phyloP scores from a whole-genome alignment of 2,888 invertebrate genomes.

The Orthosia cruda region DNA sequence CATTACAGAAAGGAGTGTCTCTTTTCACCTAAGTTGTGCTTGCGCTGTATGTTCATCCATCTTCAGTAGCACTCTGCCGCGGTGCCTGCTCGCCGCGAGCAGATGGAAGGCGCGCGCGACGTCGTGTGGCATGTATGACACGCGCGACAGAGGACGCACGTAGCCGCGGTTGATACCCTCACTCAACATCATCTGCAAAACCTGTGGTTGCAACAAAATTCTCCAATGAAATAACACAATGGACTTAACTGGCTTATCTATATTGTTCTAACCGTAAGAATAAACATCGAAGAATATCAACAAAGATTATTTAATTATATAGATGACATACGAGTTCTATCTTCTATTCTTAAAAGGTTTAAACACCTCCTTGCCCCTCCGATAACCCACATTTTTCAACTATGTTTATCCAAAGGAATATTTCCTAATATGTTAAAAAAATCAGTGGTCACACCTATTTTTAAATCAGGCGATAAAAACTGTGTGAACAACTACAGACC shows the following conservation, averaged over 20 bases:
- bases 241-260: too few relatives aligned
- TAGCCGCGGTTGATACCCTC: constrained; percentile 81
- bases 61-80: constrained; percentile 80
- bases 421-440: too few relatives aligned
- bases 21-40: constrained; percentile 66
- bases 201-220: constrained; percentile 63
- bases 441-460: too few relatives aligned
- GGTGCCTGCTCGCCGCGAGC: constrained; percentile 78
- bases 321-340: too few relatives aligned
- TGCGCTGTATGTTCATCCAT: constrained; percentile 54
- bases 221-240: not conserved
- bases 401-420: too few relatives aligned
- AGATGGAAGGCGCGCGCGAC: constrained; percentile 76
- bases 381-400: too few relatives aligned
- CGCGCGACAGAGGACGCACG: constrained; percentile 81
- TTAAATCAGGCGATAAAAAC: too few relatives aligned
- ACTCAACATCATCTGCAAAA: constrained; percentile 75
- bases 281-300: not conserved
- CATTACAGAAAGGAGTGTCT: not conserved
- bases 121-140: constrained; percentile 74
- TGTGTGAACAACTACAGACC: too few relatives aligned
- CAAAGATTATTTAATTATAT: not conserved
- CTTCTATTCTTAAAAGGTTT: too few relatives aligned
- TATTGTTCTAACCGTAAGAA: too few relatives aligned
- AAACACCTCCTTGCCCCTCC: too few relatives aligned